Evolutionary conservation across 2,113 vertebrate species (phyloP).

Genomic region (Calidris pugnax): DNA sequence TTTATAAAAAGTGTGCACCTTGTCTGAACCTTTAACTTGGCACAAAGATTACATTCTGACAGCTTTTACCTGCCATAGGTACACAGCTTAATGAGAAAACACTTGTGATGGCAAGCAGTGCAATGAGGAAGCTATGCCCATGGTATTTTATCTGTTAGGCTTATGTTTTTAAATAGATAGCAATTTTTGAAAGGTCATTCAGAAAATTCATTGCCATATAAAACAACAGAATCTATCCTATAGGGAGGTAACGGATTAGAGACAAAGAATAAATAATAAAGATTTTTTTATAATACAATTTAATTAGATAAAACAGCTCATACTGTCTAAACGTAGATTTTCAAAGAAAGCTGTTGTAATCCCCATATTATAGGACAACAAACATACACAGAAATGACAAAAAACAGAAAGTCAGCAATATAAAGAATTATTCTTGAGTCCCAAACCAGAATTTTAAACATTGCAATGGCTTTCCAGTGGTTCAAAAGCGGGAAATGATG

Average conservation of each 20-base stretch:
- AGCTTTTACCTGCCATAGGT: background rate
- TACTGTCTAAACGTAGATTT: background rate
- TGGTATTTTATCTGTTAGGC: background rate
- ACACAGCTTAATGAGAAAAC: background rate
- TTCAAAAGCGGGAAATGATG: background rate
- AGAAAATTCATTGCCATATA: background rate
- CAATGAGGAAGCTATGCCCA: background rate
- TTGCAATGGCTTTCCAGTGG: fast-evolving
- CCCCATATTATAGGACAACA: background rate
- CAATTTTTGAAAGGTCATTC: slow-evolving; percentile 6
- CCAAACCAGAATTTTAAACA: background rate
- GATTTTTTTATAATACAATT: background rate
- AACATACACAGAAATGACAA: fast-evolving
- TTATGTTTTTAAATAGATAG: background rate
- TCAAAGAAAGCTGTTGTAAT: background rate
- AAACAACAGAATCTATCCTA: background rate
- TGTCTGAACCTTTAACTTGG: background rate
- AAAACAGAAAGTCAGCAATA: background rate
- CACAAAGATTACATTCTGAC: background rate
- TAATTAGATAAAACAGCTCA: background rate
- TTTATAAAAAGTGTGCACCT: background rate
- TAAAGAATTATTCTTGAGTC: background rate
- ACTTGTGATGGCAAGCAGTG: background rate
- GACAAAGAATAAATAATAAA: background rate
- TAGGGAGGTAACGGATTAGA: fast-evolving